Conservation (phyloP, 1,140 invertebrate species). For the Leptinotarsa undecemlineata region DNA sequence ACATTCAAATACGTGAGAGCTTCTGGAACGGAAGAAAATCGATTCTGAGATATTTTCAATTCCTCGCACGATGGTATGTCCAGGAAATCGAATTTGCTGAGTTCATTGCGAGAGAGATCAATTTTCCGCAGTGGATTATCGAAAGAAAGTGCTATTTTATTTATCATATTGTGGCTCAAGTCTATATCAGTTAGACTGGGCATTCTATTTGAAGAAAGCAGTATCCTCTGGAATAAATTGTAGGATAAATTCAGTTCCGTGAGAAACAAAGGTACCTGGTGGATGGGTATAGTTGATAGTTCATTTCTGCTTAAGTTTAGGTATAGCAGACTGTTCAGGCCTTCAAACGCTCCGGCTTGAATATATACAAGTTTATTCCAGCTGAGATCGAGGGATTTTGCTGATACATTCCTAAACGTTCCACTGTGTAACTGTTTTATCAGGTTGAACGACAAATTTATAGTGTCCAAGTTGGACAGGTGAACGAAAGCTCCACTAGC, state of each 20-base stretch:
- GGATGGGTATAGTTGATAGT: not conserved
- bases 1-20: not conserved
- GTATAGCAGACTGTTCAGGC: not conserved
- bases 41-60: not conserved
- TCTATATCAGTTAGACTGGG: not conserved
- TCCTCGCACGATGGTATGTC: not conserved
- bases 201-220: not conserved
- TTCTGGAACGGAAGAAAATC: not conserved
- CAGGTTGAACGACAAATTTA: conserved; percentile 2
- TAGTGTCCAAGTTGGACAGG: not conserved
- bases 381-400: conserved; percentile 1
- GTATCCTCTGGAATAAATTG: conserved; percentile 7
- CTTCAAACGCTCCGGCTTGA: not conserved
- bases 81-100: conserved; percentile 2
- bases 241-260: conserved; percentile 5
- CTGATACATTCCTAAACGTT: not conserved
- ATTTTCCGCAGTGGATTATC: not conserved
- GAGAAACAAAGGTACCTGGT: not conserved
- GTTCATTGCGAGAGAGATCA: not conserved
- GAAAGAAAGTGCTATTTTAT: conserved; percentile 10
- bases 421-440: conserved; percentile 9
- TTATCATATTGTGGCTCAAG: not conserved
- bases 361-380: conserved; percentile 12
- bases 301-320: conserved; percentile 15
- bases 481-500: not conserved